phyloP scores from a whole-genome alignment of 2,888 invertebrate genomes.

The Trissolcus japonicus region DNA sequence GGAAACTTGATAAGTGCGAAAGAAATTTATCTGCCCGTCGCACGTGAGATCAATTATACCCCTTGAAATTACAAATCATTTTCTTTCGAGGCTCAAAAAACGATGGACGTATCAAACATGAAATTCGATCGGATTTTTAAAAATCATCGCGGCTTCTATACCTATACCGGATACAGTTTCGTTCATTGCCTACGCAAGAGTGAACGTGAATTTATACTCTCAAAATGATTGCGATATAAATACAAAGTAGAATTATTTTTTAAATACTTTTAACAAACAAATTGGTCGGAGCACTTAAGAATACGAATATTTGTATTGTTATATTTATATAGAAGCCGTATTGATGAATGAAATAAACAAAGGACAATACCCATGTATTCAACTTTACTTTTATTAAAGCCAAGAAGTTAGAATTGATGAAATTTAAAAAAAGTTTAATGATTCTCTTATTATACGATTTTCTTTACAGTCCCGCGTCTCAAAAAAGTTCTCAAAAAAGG shows the following conservation, averaged over 20 bases:
- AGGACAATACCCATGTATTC: too few relatives aligned
- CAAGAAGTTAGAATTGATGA: too few relatives aligned
- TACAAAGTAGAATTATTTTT: not conserved
- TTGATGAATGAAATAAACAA: too few relatives aligned
- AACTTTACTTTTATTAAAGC: too few relatives aligned
- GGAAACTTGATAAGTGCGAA: constrained; percentile 23
- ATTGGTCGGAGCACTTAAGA: too few relatives aligned
- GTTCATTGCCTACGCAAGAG: constrained; percentile 37
- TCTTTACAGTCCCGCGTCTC: too few relatives aligned
- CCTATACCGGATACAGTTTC: constrained; percentile 37
- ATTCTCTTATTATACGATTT: too few relatives aligned
- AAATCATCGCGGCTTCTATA: constrained; percentile 16
- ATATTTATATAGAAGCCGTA: too few relatives aligned
- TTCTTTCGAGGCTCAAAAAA: constrained; percentile 15
- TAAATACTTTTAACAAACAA: too few relatives aligned
- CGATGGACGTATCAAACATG: constrained; percentile 30
- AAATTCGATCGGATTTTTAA: constrained; percentile 32
- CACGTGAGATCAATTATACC: constrained; percentile 25
- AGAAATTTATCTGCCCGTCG: constrained; percentile 19
- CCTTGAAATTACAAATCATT: constrained; percentile 37
- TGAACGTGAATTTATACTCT: constrained; percentile 14
- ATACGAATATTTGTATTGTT: too few relatives aligned
- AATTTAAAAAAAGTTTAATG: too few relatives aligned
- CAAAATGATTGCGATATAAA: not conserved
- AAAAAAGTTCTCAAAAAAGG: too few relatives aligned